phyloP scores from a whole-genome alignment of 2,113 vertebrate species.

The Podarcis raffonei region DNA sequence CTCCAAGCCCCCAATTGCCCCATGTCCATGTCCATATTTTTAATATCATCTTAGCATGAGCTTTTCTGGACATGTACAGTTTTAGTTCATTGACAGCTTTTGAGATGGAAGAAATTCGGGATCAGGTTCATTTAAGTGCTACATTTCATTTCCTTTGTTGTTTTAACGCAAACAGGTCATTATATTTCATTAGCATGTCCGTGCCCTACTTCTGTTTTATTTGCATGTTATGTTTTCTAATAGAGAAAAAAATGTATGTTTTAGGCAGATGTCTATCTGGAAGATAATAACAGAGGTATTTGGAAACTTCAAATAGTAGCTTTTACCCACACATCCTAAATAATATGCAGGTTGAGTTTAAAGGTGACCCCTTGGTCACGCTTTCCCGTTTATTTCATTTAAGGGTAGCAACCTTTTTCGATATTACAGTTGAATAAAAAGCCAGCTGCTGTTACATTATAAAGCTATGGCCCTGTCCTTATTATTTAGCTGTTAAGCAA shows the following conservation, averaged over 20 bases:
- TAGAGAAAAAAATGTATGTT: conserved; percentile 32
- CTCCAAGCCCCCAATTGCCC: background rate
- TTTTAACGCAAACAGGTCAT: conserved; percentile 10
- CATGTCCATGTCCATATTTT: background rate
- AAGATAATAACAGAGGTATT: conserved; percentile 58
- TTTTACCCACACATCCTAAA: conserved; percentile 53
- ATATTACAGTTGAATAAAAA: conserved; percentile 52
- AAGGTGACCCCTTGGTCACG: conserved; percentile 35
- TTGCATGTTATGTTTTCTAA: conserved; percentile 33
- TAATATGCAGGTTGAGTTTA: conserved; percentile 42
- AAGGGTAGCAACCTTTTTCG: conserved; percentile 35
- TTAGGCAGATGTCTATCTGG: conserved; percentile 43
- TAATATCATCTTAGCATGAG: background rate
- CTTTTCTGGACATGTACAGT: background rate
- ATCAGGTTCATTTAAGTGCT: conserved; percentile 3
- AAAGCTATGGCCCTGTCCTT: background rate
- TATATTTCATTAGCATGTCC: conserved; percentile 6
- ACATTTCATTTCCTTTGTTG: conserved; percentile 5
- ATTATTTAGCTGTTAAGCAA: background rate
- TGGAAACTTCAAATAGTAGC: conserved; percentile 52
- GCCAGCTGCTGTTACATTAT: conserved; percentile 48
- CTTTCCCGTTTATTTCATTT: conserved; percentile 47
- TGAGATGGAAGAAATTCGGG: background rate
- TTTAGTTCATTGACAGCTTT: background rate
- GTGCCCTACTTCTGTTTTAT: conserved; percentile 2